Evolutionary conservation across 2,113 vertebrate species (phyloP).

Genomic region (Ptychochromis oligacanthus): DNA sequence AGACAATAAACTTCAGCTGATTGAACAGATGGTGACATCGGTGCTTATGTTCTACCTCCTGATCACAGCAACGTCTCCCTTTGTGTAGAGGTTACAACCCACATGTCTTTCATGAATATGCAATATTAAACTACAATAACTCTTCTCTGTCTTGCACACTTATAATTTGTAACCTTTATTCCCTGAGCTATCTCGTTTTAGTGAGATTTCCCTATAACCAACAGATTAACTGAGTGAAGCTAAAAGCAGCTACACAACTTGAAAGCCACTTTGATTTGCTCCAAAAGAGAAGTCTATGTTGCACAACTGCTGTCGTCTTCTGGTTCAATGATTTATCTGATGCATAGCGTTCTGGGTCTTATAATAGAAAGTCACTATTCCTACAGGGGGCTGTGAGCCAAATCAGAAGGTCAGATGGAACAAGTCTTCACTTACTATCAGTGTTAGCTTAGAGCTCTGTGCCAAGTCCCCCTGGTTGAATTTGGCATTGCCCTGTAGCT

Average conservation of each 20-base stretch:
- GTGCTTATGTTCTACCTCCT: constrained; percentile 1
- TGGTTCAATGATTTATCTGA: constrained; percentile 42
- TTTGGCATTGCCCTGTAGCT: constrained; percentile 34
- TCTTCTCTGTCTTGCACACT: not conserved
- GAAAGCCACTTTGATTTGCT: not conserved
- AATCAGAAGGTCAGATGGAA: constrained; percentile 75
- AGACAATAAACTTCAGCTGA: constrained; percentile 45
- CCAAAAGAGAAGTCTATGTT: constrained; percentile 17
- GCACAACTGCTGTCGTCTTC: constrained; percentile 29
- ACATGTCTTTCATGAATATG: constrained; percentile 41
- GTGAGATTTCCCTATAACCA: not conserved
- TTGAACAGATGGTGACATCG: constrained; percentile 29
- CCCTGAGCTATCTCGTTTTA: not conserved
- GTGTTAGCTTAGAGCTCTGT: constrained; percentile 59
- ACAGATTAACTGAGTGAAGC: not conserved
- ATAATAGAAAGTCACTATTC: constrained; percentile 74
- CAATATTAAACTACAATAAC: constrained; percentile 1
- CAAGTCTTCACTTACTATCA: constrained; percentile 74
- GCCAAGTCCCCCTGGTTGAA: constrained; percentile 64
- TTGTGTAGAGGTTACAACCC: constrained; percentile 14
- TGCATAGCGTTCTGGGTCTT: constrained; percentile 40
- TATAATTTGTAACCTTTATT: not conserved
- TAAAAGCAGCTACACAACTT: not conserved
- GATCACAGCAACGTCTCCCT: not conserved
- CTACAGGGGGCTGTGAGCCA: constrained; percentile 66